Base-by-base conservation (phyloP, 2,888 invertebrate species). In the Ptychoptera contaminata region DNA sequence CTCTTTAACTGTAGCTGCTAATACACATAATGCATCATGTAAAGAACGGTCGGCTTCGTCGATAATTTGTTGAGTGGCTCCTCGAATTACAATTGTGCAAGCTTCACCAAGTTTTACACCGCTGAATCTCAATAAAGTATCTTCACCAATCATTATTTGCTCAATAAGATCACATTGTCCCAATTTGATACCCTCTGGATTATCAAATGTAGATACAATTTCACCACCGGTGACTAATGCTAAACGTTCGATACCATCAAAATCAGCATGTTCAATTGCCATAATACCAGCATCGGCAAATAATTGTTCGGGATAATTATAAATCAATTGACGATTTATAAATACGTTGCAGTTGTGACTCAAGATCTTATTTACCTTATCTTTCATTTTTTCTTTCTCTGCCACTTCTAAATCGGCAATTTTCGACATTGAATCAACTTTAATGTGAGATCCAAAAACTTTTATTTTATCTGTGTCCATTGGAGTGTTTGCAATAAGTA, bases 401-500 rank as follows among this genome's bases (percentile, higher is more conserved):
- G 97, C 97, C 40, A 86, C 67, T 69, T 99, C 98, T 42, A 99
- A 69, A 58, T 98, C 97, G 5, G 98, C 98, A 50, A 99, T 91
- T 67, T 97, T 88, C 0, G 88, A 80, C 77, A 90, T 80, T 0
- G 90, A 90, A 62, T 90, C 88, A 0, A 88, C 90, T 58, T 87
- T 82, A 52, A 90, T 93, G 51, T 91, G 82, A 37, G 94, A 94
- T 38, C 97, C 97, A 67, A 98, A 98, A 16, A 98, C 82, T 72
- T 98, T 97, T 53, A 98, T 94, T 69, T 99, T 99, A 61, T 99
- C 98, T 1, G 96, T 92, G 69, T 99, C 98, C 98, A 99, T 99
- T 0, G 98, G 93, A 9, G 98, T 99, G 64, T 99, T 99, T 10
- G 97, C 97, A 56, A 99, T 91, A 16, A 99, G 76, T 58, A 99